Evolutionary conservation across 2,797 vertebrate genomes (phyloP), one percentile per base, ranked within the genome.

Genomic region (Myripristis murdjan): DNA sequence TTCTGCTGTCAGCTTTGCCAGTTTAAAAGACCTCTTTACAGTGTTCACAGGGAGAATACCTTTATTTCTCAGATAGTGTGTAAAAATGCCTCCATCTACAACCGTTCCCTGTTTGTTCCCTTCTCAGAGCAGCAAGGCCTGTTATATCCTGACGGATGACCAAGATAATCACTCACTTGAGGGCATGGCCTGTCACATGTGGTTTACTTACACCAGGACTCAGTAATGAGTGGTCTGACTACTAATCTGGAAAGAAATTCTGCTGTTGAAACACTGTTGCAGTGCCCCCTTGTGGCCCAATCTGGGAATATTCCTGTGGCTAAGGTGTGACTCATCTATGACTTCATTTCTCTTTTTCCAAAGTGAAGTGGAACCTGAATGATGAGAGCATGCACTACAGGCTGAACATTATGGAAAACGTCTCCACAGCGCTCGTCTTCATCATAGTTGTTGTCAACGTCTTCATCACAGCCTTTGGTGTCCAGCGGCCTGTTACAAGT

Each of bases 381-480:
- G 97, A 99, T 53, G 87, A 93, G 0, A 93, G 72, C 41, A 97
- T 93, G 83, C 98, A 99, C 4, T 91, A 82, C 78, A 96, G 88
- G 80, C 93, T 99, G 90, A 95, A 99, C 90, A 89, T 97, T 73
- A 77, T 99, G 87, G 97, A 99, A 89, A 98, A 99, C 65, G n/a
- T 94, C 5, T 81, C 96, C 75, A 99, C 97, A 0, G 96, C 96
- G 49, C 93, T 98, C 0, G 96, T 99, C 54, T 99, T 99, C 78
- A 79, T 98, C 87, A 98, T 99, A 2, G 97, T 99, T 0, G 97
- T 98, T 2, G 92, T 99, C 66, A 99, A 99, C 74, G 87, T 99
- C 89, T 99, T 99, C 84, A 96, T 99, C 89, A 99, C 98, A 0
- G 97, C 98, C 9, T 99, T 99, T 4, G 97, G 98, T 0, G 97